Base-by-base conservation (phyloP, 1,140 invertebrate genomes). In the Macrocentrus cingulum region DNA sequence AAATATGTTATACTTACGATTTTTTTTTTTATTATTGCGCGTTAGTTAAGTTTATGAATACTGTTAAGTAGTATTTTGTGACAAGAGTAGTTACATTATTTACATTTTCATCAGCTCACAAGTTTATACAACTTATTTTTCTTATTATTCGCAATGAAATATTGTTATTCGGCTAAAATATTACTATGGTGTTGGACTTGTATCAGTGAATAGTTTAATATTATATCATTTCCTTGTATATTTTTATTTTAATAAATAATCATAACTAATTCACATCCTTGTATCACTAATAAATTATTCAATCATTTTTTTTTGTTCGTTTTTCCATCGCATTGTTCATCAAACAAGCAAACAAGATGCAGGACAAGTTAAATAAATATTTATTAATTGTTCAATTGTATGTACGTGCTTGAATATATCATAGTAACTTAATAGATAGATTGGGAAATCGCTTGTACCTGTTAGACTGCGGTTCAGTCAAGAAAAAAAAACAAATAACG, bases 221-320 rank as follows among this genome's bases (percentile, higher is more conserved):
- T 34, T 49, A 15, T 50, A 50, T 50, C 55, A 57, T 57, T 57
- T 37, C 36, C 36, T 42, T 57, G 55, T 57, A 57, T 57, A 57
- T 57, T 57, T 48, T 57, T 39, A 13, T 39, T 39, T 39, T 39
- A 57, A 57, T 50, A 49, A 50, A 50, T 29, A 57, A 50, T 50
- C n/a, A 42, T n/a, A 51, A 23, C 7, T 34, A 49, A 15, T 16
- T 37, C n/a, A 22, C 6, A 49, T 39, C 18, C 3, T 56, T 19
- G 13, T 39, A 49, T 56, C 46, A 39, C 41, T 56, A 15, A 13
- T 19, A 13, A 46, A 56, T 13, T 46, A 32, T 44, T 11, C 6
- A 25, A 29, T 29, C 25, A 29, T 9, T 4, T 5, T 23, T 25
- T 8, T 23, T 13, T 23, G 7, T 23, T 23, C 20, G 11, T 13